Percentiles rank a stretch among this genome's conserved stretches.
These are phyloP conservation scores for Ephydatia muelleri DNA, from an alignment of 37 sponge, comb jelly and placozoan species.

Conservation along the genomic window DNA sequence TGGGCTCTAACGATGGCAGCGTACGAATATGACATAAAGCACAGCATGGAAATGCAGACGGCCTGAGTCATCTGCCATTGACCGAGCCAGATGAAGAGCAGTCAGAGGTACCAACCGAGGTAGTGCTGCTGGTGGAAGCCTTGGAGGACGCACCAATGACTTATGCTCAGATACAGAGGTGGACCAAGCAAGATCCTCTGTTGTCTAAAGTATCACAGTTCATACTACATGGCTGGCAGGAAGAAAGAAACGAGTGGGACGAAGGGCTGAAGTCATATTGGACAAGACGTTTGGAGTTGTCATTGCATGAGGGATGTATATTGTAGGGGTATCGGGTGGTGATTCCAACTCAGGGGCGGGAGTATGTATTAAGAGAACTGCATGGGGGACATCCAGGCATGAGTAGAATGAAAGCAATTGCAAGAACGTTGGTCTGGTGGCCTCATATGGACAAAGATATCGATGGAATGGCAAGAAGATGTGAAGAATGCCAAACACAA, in stretches of 20 bases:
- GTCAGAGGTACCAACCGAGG: too few species aligned
- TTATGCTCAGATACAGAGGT: too few species aligned
- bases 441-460: slow-evolving; percentile 16
- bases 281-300: slow-evolving; percentile 8
- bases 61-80: slow-evolving; percentile 40
- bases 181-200: too few species aligned
- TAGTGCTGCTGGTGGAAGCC: too few species aligned
- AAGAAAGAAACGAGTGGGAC: background rate
- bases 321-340: slow-evolving; percentile 12
- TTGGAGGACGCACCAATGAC: too few species aligned
- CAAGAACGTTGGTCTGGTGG: slow-evolving; percentile 14
- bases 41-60: slow-evolving; percentile 65
- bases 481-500: slow-evolving; percentile 9
- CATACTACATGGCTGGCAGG: too few species aligned
- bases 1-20: slow-evolving; percentile 54
- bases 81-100: background rate
- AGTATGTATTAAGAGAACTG: slow-evolving; percentile 10
- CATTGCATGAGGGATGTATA: slow-evolving; percentile 14
- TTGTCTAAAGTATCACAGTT: too few species aligned
- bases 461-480: slow-evolving; percentile 7
- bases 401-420: slow-evolving; percentile 14
- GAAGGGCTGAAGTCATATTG: background rate
- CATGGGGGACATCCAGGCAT: slow-evolving; percentile 28
- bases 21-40: slow-evolving; percentile 40
- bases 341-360: background rate